phyloP scores from a whole-genome alignment of 2,888 invertebrate genomes.

The Melolontha melolontha region DNA sequence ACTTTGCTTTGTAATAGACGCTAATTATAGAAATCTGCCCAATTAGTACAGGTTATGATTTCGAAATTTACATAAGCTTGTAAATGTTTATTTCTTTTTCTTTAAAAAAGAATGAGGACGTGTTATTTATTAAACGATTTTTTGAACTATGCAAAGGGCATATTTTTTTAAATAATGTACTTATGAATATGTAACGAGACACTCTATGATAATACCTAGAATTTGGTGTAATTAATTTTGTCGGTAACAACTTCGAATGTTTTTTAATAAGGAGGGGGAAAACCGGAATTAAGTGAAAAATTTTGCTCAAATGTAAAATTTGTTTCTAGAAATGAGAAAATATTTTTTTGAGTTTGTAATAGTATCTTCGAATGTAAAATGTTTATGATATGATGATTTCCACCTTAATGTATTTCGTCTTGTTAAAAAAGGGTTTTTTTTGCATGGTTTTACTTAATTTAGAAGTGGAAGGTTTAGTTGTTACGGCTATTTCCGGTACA shows the following conservation, averaged over 20 bases:
- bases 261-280: not conserved
- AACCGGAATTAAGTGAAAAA: not conserved
- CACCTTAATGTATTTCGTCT: no score
- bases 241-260: not conserved
- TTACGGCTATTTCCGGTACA: conserved; percentile 2
- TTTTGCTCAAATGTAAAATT: no score
- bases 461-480: conserved; percentile 6
- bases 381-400: no score
- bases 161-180: conserved; percentile 11
- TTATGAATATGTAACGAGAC: conserved; percentile 38
- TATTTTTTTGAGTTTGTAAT: not conserved
- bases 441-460: no score
- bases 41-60: conserved; percentile 43
- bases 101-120: conserved; percentile 38
- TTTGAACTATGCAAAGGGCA: conserved; percentile 28
- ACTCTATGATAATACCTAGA: conserved; percentile 30
- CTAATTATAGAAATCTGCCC: conserved; percentile 43
- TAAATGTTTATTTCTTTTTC: conserved; percentile 19
- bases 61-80: conserved; percentile 39
- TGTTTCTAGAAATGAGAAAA: not conserved
- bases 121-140: conserved; percentile 15
- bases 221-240: conserved; percentile 22
- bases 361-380: no score
- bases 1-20: conserved; percentile 39
- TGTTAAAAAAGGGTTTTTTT: no score